Percentiles rank a stretch among this genome's conserved stretches.
These are phyloP conservation scores for Macrotis lagotis DNA, from an alignment of 2,113 vertebrate species.

Conservation along the genomic window DNA sequence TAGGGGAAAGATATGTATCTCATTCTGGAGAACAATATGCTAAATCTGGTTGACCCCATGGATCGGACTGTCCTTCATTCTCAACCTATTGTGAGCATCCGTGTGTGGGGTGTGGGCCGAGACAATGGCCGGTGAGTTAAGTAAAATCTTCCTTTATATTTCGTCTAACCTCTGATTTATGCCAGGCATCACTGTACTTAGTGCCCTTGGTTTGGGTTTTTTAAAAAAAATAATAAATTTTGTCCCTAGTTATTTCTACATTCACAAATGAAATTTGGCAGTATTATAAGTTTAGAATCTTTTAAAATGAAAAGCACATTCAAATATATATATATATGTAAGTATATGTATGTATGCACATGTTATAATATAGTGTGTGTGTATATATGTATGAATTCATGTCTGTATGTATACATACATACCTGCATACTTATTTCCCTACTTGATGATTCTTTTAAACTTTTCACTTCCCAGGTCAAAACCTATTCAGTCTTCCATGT, in stretches of 20 bases:
- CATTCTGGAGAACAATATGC: conserved; percentile 92
- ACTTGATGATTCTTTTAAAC: accelerated
- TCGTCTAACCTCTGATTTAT: accelerated
- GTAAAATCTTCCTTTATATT: conserved; percentile 8
- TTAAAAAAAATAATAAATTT: accelerated
- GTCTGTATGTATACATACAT: no score
- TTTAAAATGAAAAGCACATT: accelerated
- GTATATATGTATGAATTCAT: not conserved
- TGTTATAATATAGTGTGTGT: no score
- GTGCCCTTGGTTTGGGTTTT: not conserved
- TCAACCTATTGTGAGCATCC: conserved; percentile 97
- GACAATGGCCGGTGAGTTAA: conserved; percentile 94
- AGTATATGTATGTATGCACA: not conserved
- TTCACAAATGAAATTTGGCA: accelerated
- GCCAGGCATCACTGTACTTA: accelerated
- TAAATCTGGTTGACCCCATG: conserved; percentile 95
- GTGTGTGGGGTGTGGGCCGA: conserved; percentile 96
- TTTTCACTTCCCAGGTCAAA: not conserved
- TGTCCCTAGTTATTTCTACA: accelerated
- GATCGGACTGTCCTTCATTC: conserved; percentile 94
- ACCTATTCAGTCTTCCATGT: not conserved
- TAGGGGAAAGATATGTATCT: conserved; percentile 98
- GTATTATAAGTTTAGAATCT: not conserved
- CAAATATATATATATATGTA: not conserved
- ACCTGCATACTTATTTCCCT: not conserved